These are phyloP conservation scores for Diglossa brunneiventris DNA, from an alignment of 2,113 vertebrate species.

Conservation along the genomic window DNA sequence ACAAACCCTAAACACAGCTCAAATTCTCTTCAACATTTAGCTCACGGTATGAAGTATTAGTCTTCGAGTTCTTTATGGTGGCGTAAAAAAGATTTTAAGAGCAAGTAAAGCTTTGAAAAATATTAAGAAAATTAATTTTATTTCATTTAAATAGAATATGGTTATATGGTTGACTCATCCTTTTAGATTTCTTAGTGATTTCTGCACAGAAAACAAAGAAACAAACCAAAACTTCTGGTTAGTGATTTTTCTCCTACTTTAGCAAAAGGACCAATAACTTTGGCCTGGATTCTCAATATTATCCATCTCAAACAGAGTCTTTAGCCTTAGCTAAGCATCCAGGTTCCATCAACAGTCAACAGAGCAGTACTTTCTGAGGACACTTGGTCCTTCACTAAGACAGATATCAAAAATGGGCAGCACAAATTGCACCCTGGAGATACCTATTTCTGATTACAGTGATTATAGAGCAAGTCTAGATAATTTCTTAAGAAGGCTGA, in stretches of 20 bases:
- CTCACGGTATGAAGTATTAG: neutral
- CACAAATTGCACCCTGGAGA: neutral
- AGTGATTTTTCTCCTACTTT: neutral
- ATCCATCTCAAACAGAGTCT: neutral
- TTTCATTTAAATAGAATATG: neutral
- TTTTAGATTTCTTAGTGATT: neutral
- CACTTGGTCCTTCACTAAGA: neutral
- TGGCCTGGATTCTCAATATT: neutral
- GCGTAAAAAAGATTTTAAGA: neutral
- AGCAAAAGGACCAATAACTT: neutral
- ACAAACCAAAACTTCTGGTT: neutral
- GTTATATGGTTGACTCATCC: neutral
- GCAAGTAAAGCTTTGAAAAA: neutral
- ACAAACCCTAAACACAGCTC: neutral
- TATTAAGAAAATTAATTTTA: accelerated
- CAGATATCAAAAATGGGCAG: neutral
- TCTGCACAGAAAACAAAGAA: neutral
- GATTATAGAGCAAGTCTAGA: neutral
- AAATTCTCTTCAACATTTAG: neutral
- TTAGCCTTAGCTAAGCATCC: neutral
- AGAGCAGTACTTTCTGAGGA: neutral
- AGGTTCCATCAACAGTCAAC: neutral
- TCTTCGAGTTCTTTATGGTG: neutral
- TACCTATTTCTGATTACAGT: neutral
- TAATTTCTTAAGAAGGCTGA: neutral